A percentile compares a stretch with the other conserved stretches of the same genome.
Conservation (phyloP, 2,888 invertebrate genomes). For the Eupithecia insigniata region DNA sequence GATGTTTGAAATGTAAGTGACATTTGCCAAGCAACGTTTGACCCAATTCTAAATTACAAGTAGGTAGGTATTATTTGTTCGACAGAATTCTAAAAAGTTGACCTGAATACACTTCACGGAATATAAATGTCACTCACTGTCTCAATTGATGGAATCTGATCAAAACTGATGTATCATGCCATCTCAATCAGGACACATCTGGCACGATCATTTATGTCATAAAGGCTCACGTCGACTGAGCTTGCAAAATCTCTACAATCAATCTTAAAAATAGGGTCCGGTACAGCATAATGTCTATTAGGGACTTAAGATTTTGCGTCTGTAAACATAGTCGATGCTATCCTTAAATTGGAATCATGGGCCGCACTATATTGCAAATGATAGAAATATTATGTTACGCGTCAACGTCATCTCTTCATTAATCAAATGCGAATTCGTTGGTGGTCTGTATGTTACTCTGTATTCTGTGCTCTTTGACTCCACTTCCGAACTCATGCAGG, state of each 20-base stretch:
- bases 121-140: slow-evolving; percentile 16
- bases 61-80: background rate
- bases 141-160: slow-evolving; percentile 28
- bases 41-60: slow-evolving; percentile 14
- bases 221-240: slow-evolving; percentile 2
- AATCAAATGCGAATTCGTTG: slow-evolving; percentile 39
- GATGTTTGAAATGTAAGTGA: slow-evolving; percentile 2
- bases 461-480: slow-evolving; percentile 12
- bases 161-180: slow-evolving; percentile 41
- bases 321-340: background rate
- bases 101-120: slow-evolving; percentile 15
- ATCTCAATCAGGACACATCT: slow-evolving; percentile 45
- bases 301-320: background rate
- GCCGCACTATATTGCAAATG: slow-evolving; percentile 5
- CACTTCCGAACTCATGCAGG: slow-evolving; percentile 2
- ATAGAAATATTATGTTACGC: slow-evolving; percentile 5
- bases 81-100: slow-evolving; percentile 13
- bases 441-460: slow-evolving; percentile 22
- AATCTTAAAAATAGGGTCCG: background rate
- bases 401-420: slow-evolving; percentile 37
- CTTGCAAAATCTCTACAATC: background rate
- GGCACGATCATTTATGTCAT: slow-evolving; percentile 19
- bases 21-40: slow-evolving; percentile 14
- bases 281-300: background rate
- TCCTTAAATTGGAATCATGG: slow-evolving; percentile 2